Percentiles rank a stretch among this genome's conserved stretches.
Evolutionary conservation across 2,113 vertebrate species (phyloP).

Genomic region (Brachyistius frenatus): DNA sequence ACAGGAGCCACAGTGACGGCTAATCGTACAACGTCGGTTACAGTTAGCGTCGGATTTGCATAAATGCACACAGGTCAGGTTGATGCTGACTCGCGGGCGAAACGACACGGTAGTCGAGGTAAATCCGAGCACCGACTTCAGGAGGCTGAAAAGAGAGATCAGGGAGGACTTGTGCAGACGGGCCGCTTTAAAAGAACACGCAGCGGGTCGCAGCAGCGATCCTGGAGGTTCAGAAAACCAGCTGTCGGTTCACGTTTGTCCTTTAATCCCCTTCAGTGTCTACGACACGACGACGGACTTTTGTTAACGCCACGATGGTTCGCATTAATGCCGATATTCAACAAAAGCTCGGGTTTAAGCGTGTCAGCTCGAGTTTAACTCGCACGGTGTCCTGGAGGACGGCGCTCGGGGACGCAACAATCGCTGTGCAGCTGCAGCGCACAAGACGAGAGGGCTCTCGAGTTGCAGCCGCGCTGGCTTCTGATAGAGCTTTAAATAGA

Average conservation of each 20-base stretch:
- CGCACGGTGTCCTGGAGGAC: slow-evolving; percentile 47
- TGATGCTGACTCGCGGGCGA: neutral
- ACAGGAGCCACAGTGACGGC: slow-evolving; percentile 25
- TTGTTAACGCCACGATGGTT: slow-evolving; percentile 43
- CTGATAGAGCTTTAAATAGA: slow-evolving; percentile 62
- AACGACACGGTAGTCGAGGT: neutral
- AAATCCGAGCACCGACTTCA: neutral
- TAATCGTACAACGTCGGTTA: slow-evolving; percentile 35
- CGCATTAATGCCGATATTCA: slow-evolving; percentile 48
- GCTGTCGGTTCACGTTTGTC: slow-evolving; percentile 52
- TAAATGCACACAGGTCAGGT: slow-evolving; percentile 20
- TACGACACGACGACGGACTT: slow-evolving; percentile 20
- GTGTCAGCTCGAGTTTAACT: slow-evolving; percentile 56
- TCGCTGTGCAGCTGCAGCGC: slow-evolving; percentile 10
- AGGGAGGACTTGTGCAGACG: slow-evolving; percentile 30
- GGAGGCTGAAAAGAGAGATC: slow-evolving; percentile 3
- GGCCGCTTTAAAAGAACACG: slow-evolving; percentile 45
- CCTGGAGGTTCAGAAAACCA: slow-evolving; percentile 36
- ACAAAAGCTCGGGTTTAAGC: slow-evolving; percentile 41
- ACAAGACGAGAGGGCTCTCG: slow-evolving; percentile 32
- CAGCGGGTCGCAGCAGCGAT: slow-evolving; percentile 39
- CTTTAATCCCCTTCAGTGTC: slow-evolving; percentile 26
- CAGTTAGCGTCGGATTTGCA: slow-evolving; percentile 35
- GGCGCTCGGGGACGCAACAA: slow-evolving; percentile 33
- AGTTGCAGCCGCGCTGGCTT: slow-evolving; percentile 34